Conservation (phyloP, 2,113 vertebrate genomes). For the Corythoichthys haematopterus region DNA sequence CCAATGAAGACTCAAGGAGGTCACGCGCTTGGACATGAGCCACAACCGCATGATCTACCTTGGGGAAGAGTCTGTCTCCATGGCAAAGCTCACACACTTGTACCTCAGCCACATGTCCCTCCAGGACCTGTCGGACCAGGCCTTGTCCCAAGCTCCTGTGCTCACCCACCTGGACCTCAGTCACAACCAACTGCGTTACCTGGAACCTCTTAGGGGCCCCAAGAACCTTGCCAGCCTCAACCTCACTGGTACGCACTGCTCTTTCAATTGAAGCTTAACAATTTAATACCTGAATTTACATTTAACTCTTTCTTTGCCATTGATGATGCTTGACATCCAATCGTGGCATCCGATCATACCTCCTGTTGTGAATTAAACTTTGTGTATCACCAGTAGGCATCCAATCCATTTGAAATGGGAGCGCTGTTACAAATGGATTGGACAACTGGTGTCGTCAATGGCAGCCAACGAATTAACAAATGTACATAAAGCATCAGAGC, state of each 20-base stretch:
- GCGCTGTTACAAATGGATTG: no score
- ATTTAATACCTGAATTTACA: no score
- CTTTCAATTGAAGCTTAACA: background rate
- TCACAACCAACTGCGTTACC: conserved; percentile 80
- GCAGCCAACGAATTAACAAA: no score
- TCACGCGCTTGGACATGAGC: conserved; percentile 79
- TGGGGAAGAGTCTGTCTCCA: conserved; percentile 78
- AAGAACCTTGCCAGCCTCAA: conserved; percentile 70
- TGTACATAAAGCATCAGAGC: no score
- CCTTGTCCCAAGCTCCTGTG: conserved; percentile 73
- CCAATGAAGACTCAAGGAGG: conserved; percentile 60
- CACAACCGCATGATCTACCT: conserved; percentile 85
- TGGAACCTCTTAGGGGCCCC: conserved; percentile 75
- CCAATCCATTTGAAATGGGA: no score
- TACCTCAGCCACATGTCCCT: conserved; percentile 80
- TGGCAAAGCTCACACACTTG: conserved; percentile 82
- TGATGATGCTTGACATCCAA: no score
- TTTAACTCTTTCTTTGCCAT: no score
- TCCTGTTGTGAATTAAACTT: no score
- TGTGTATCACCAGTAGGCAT: no score
- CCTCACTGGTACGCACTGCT: conserved; percentile 47
- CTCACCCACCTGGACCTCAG: conserved; percentile 79
- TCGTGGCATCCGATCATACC: no score
- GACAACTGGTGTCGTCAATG: no score
- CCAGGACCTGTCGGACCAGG: conserved; percentile 80